Evolutionary conservation across 1,140 invertebrate species (phyloP).

Genomic region (Drosophila fuyamai): DNA sequence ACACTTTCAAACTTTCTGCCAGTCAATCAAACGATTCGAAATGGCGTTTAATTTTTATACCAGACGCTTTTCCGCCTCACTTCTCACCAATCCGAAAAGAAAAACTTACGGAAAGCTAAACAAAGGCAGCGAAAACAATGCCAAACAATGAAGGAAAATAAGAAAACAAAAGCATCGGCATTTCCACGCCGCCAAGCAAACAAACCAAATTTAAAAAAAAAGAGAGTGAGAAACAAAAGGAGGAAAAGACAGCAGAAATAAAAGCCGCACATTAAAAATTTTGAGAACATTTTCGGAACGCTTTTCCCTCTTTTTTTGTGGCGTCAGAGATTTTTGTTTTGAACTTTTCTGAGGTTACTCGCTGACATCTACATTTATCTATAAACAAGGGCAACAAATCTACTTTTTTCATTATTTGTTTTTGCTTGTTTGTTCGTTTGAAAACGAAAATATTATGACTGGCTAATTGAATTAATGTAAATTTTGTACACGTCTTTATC

Average conservation of each 20-base stretch:
- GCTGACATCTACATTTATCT: slow-evolving; percentile 73
- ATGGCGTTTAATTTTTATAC: slow-evolving; percentile 75
- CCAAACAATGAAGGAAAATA: slow-evolving; percentile 49
- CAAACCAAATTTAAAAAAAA: slow-evolving; percentile 31
- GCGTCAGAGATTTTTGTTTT: slow-evolving; percentile 23
- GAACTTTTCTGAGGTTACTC: slow-evolving; percentile 51
- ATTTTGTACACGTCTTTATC: slow-evolving; percentile 38
- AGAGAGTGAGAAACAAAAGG: slow-evolving; percentile 4
- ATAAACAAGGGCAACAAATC: slow-evolving; percentile 56
- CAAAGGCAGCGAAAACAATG: slow-evolving; percentile 47
- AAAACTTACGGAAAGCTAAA: slow-evolving; percentile 25
- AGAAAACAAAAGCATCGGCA: slow-evolving; percentile 59
- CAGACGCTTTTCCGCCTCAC: slow-evolving; percentile 51
- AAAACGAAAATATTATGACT: slow-evolving; percentile 37
- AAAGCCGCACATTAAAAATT: slow-evolving; percentile 47
- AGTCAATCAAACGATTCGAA: slow-evolving; percentile 72
- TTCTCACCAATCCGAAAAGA: slow-evolving; percentile 22
- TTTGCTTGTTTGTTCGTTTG: slow-evolving; percentile 48
- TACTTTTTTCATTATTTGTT: slow-evolving; percentile 30
- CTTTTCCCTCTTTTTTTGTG: slow-evolving; percentile 29
- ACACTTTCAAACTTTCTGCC: slow-evolving; percentile 57
- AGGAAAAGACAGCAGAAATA: slow-evolving; percentile 17
- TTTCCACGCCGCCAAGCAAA: slow-evolving; percentile 64
- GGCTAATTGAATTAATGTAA: slow-evolving; percentile 61
- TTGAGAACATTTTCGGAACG: slow-evolving; percentile 53